Base-by-base conservation (phyloP, 2,113 vertebrate genomes). In the Leptodactylus fuscus region DNA sequence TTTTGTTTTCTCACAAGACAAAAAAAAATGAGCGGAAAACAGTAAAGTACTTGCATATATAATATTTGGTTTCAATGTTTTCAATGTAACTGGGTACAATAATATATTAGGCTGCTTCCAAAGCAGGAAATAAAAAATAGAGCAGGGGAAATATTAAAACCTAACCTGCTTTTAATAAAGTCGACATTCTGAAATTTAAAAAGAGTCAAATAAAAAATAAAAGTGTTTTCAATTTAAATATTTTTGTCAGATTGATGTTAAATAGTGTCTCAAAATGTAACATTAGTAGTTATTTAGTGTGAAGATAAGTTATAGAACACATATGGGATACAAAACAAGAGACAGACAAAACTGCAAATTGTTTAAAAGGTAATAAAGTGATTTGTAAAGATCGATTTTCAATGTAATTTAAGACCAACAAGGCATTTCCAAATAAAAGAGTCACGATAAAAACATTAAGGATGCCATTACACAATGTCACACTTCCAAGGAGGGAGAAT, bases 11-110 rank as follows among this genome's bases (percentile, higher is more conserved):
- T 1, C 27, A 73, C 44, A 8, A 51, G 22, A 81, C 34, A 86
- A 34, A 48, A 29, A 36, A 34, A 22, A 22, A 22, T 69, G 18
- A 6, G 62, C 15, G 9, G 34, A 48, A 41, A 85, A 79, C 83
- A 69, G 44, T 22, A 55, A 46, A 71, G 27, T 12, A 13, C 10
- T 86, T 86, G 84, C 67, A 86, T 81, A 86, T 86, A 81, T 80
- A 36, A 70, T 58, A 86, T 81, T 86, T 86, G 76, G 84, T 81
- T 86, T 86, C 34, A 44, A n/a, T 44, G 11, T 55, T 55, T 32
- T 77, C 73, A 27, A 34, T 58, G 16, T 60, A 49, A 48, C 9
- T 32, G 60, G 58, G 58, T 32, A 81, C n/a, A 81, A n/a, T 75
- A 75, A 73, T 22, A 44, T 24, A 73, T 36, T 38, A 69, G 18